phyloP scores from a whole-genome alignment of 2,888 invertebrate genomes.

The Zygogramma bicolorata region DNA sequence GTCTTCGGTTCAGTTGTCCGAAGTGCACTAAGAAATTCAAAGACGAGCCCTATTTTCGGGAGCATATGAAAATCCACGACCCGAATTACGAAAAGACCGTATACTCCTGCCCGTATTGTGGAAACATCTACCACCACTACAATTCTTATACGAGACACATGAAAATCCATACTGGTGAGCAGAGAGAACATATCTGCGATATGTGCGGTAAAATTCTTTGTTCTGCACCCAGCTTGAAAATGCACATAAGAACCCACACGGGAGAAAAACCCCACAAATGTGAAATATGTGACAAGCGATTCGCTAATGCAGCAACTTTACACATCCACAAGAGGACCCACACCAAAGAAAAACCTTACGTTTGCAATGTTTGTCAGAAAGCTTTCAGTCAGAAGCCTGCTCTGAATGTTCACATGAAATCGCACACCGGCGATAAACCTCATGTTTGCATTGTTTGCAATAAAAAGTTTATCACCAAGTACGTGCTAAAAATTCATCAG shows the following conservation, averaged over 20 bases:
- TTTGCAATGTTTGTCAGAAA: constrained; percentile 64
- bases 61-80: constrained; percentile 43
- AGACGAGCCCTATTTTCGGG: constrained; percentile 36
- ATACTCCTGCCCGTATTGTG: constrained; percentile 34
- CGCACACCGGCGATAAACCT: constrained; percentile 46
- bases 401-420: constrained; percentile 59
- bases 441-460: constrained; percentile 61
- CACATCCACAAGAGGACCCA: constrained; percentile 67
- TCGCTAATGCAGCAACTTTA: constrained; percentile 44
- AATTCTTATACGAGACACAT: constrained; percentile 25
- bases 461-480: constrained; percentile 52
- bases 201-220: constrained; percentile 52
- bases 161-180: constrained; percentile 19
- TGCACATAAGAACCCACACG: constrained; percentile 53
- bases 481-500: constrained; percentile 52
- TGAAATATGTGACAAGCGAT: constrained; percentile 46
- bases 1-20: constrained; percentile 25
- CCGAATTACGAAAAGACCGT: constrained; percentile 34
- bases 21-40: constrained; percentile 41
- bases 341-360: constrained; percentile 66
- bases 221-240: constrained; percentile 44
- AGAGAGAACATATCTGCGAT: constrained; percentile 46
- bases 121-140: constrained; percentile 9
- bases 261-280: constrained; percentile 57
- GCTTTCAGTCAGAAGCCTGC: constrained; percentile 69